These are phyloP conservation scores for Tyrannus savana DNA, from an alignment of 2,113 vertebrate genomes.

Conservation along the genomic window DNA sequence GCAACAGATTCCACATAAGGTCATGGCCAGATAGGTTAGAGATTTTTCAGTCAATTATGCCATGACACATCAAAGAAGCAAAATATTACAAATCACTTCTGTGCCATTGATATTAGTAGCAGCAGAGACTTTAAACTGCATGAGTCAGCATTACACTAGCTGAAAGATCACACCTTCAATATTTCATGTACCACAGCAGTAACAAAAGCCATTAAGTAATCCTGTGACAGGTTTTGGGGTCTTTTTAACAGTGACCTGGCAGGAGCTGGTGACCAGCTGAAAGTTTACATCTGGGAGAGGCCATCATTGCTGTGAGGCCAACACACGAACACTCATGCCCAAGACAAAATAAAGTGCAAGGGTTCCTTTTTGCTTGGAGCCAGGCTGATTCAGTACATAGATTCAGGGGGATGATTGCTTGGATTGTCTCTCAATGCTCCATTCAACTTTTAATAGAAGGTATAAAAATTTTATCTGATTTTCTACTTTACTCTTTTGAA, in stretches of 20 bases:
- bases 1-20: neutral
- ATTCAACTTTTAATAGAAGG: conserved; percentile 71
- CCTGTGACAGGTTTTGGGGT: neutral
- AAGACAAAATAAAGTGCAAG: neutral
- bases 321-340: neutral
- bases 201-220: neutral
- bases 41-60: neutral
- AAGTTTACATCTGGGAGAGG: neutral
- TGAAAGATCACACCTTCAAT: neutral
- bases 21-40: neutral
- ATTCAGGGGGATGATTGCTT: neutral
- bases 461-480: conserved; percentile 77
- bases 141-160: neutral
- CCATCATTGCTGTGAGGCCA: neutral
- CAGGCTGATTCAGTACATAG: neutral
- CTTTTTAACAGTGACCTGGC: neutral
- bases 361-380: neutral
- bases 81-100: neutral
- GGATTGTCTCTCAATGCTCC: conserved; percentile 22
- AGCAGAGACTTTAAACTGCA: neutral
- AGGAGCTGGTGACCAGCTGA: neutral
- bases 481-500: conserved; percentile 76
- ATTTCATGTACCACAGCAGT: neutral
- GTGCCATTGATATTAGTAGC: neutral
- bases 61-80: neutral